phyloP scores from a whole-genome alignment of 2,797 vertebrate species.

The Acanthiza pusilla region DNA sequence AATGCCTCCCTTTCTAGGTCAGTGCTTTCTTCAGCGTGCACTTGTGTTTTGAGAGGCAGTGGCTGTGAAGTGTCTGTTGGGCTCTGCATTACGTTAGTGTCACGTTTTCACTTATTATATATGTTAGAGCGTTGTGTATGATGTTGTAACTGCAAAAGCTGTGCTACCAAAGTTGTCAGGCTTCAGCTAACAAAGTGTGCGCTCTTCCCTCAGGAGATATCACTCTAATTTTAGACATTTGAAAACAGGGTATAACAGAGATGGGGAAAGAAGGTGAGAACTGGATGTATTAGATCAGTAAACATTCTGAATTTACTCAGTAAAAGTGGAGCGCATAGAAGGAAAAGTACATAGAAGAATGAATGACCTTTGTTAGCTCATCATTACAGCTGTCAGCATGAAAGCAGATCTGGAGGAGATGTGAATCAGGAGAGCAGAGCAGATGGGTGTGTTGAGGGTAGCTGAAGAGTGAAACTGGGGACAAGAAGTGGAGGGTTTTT shows the following conservation, averaged over 20 bases:
- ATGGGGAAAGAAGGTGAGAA: neutral
- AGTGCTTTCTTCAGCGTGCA: neutral
- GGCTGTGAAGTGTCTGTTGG: neutral
- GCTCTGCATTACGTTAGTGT: neutral
- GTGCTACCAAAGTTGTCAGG: neutral
- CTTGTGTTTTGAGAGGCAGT: neutral
- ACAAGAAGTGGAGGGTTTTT: neutral
- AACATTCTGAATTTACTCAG: conserved; percentile 20
- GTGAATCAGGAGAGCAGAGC: neutral
- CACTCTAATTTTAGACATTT: neutral
- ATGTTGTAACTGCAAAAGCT: neutral
- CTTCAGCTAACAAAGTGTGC: neutral
- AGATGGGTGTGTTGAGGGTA: neutral
- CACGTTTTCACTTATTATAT: neutral
- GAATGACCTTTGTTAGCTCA: conserved; percentile 11
- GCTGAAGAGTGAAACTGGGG: neutral
- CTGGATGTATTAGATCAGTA: conserved; percentile 29
- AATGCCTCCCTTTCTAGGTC: conserved; percentile 18
- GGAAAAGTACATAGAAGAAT: neutral
- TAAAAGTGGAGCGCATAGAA: neutral
- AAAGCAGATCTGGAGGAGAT: neutral
- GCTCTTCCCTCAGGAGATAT: neutral
- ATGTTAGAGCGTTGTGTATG: neutral
- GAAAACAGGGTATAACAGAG: neutral
- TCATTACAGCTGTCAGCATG: neutral